Percentiles rank a stretch among this genome's conserved stretches.
Evolutionary conservation across 2,113 vertebrate species (phyloP).

Genomic region (Tachuris rubrigastra): DNA sequence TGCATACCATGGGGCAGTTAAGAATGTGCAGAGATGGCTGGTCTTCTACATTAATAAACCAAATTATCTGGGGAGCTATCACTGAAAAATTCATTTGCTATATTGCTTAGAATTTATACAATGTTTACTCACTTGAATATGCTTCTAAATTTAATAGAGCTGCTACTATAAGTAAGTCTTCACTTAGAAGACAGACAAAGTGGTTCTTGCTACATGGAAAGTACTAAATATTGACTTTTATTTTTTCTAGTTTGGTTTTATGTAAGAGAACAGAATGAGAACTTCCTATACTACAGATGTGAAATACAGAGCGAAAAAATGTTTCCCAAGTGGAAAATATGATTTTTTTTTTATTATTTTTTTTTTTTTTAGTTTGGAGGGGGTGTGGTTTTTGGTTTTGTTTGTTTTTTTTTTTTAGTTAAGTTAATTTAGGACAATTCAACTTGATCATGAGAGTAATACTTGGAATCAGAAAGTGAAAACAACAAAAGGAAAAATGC

Average conservation of each 20-base stretch:
- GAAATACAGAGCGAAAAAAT: not conserved
- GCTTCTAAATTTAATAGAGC: not conserved
- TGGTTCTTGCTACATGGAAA: not conserved
- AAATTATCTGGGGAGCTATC: not conserved
- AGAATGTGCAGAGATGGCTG: not conserved
- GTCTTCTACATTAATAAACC: not conserved
- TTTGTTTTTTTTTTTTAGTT: not conserved
- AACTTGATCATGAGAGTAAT: not conserved
- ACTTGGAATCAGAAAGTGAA: not conserved
- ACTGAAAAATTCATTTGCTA: not conserved
- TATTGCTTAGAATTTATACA: not conserved
- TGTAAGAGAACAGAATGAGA: not conserved
- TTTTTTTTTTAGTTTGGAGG: not conserved
- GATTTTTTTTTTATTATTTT: not conserved
- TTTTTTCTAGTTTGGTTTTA: not conserved
- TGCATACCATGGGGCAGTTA: not conserved
- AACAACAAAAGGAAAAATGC: not conserved
- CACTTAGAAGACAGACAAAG: not conserved
- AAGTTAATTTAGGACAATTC: not conserved
- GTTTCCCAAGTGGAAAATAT: not conserved
- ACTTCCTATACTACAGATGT: not conserved
- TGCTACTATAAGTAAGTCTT: not conserved
- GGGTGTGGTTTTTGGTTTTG: not conserved
- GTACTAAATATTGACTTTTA: not conserved
- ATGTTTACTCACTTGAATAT: not conserved